Evolutionary conservation across 1,140 invertebrate genomes (phyloP), one percentile per base, ranked within the genome.

Genomic region (Neodiprion virginianus): DNA sequence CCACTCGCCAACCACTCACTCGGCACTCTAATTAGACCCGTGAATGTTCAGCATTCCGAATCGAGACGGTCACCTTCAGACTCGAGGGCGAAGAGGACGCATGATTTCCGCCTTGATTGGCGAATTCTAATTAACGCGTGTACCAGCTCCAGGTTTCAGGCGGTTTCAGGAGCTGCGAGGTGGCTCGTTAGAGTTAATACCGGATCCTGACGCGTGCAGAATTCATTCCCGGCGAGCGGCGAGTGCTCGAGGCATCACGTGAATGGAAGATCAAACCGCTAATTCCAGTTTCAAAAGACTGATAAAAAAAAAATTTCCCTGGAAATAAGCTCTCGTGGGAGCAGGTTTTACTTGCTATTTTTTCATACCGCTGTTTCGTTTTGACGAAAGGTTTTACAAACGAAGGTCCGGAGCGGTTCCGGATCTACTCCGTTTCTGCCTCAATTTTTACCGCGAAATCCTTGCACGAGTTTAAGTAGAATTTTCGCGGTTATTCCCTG

Each of bases 21-120:
- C n/a, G 11, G 53, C 5, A 61, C 53, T 12, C 53, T 61, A 8
- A 61, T 61, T 61, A 61, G 11, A 61, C 5, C 53, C 11, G n/a
- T 8, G n/a, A 17, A 61, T 61, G 53, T 17, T 61, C n/a, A 61
- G 53, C 53, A 61, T 61, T 12, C 53, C n/a, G n/a, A 17, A 61
- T 61, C 53, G n/a, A 3, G 53, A 14, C n/a, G 4, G 53, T 17
- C 53, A 61, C 53, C 11, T 5, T 61, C 11, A 17, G 53, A 17
- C 53, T 61, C 53, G 4, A 61, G 53, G 53, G 53, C 53, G 53
- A 61, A 61, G n/a, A 61, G 53, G 53, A 61, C 53, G n/a, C 53
- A 8, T 61, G 53, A 17, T 61, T 61, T 17, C n/a, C 53, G 53
- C n/a, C 11, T 61, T 61, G 53, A 61, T 61, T 61, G 53, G 11